Evolutionary conservation across 2,888 invertebrate genomes (phyloP).

Genomic region (Rhyacophila evoluta): DNA sequence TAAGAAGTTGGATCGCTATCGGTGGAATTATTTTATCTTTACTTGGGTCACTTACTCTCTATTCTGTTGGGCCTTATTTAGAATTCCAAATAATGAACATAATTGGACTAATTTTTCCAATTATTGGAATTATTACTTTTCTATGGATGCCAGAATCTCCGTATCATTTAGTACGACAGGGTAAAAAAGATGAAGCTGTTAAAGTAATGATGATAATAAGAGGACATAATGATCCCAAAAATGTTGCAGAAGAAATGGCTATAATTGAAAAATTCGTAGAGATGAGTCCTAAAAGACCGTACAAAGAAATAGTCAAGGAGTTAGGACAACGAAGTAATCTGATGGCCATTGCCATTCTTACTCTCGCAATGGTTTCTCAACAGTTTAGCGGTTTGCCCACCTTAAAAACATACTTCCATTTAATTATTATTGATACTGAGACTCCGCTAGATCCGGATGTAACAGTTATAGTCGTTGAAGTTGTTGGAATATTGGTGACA

Average conservation of each 20-base stretch:
- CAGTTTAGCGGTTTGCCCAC: constrained; percentile 17
- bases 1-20: constrained; percentile 33
- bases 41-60: constrained; percentile 25
- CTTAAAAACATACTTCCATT: constrained; percentile 22
- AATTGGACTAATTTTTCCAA: constrained; percentile 30
- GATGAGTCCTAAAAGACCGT: constrained; percentile 57
- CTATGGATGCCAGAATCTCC: constrained; percentile 53
- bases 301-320: constrained; percentile 28
- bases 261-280: constrained; percentile 56
- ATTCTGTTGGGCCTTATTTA: constrained; percentile 35
- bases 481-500: not conserved
- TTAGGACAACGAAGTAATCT: constrained; percentile 25
- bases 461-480: constrained; percentile 27
- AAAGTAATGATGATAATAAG: constrained; percentile 56
- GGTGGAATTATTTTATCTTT: constrained; percentile 8
- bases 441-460: not conserved
- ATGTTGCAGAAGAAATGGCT: constrained; percentile 57
- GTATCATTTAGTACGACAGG: constrained; percentile 49
- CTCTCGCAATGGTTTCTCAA: constrained; percentile 9
- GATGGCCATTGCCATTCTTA: constrained; percentile 17
- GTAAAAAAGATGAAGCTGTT: constrained; percentile 55
- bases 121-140: constrained; percentile 44
- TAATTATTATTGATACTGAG: constrained; percentile 5
- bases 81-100: constrained; percentile 20
- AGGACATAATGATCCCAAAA: constrained; percentile 47